Evolutionary conservation across 2,888 invertebrate genomes (phyloP).

Genomic region (Tipula vernalis): DNA sequence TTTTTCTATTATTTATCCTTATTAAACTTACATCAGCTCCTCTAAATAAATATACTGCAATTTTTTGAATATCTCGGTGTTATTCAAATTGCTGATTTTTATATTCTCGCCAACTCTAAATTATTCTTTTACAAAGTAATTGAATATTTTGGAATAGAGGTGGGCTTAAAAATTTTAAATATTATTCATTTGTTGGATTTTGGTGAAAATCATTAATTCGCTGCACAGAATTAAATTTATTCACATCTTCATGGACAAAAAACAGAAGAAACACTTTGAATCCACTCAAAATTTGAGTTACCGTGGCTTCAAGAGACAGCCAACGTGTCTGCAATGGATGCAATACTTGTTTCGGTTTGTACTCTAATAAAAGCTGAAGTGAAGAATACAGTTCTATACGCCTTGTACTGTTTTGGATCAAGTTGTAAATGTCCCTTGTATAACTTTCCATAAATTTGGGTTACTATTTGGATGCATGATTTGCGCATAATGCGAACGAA

Average conservation of each 20-base stretch:
- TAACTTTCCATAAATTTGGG: constrained; percentile 24
- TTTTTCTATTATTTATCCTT: constrained; percentile 11
- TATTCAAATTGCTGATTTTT: constrained; percentile 11
- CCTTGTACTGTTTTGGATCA: constrained; percentile 25
- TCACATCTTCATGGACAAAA: no score
- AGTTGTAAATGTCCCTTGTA: no score
- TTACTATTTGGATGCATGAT: constrained; percentile 24
- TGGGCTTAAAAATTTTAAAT: constrained; percentile 14
- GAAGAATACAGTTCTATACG: constrained; percentile 19
- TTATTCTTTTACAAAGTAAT: neutral
- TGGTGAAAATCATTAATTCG: constrained; percentile 5
- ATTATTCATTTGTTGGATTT: constrained; percentile 13
- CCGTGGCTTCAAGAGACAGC: no score
- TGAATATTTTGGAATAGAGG: neutral
- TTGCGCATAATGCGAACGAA: no score
- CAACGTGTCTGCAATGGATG: no score
- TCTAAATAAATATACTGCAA: constrained; percentile 12
- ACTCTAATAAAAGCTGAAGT: no score
- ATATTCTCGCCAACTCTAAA: neutral
- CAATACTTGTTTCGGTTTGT: no score
- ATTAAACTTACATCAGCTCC: neutral
- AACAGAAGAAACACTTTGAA: neutral
- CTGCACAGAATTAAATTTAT: neutral
- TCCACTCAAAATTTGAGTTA: neutral
- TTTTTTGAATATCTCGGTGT: constrained; percentile 7